Base-by-base conservation (phyloP, 1,140 invertebrate genomes). In the Conus ventricosus region DNA sequence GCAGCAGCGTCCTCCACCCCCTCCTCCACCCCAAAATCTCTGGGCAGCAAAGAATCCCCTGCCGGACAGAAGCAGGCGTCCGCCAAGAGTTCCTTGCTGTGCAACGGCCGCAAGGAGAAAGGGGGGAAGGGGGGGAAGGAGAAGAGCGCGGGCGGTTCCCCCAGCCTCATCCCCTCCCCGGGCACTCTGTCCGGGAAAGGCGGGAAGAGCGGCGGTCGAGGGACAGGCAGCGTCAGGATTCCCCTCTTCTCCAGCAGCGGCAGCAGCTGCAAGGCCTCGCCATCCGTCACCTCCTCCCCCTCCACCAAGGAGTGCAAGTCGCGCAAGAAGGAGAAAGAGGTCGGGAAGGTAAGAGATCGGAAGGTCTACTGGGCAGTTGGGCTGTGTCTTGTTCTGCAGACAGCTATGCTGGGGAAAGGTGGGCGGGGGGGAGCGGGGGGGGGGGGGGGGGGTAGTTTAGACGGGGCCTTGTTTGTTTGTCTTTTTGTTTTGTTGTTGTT, bases 261-360 rank as follows among this genome's bases (percentile, higher is more conserved):
- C 78, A 51, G 87, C 53, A 27, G 88, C 23, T 20, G 13, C 17
- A 20, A 13, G 13, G 11, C 67, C 6, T 71, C 90, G 54, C 89
- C 87, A 67, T 91, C 91, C 88, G 88, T 91, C 55, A 90, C 90
- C 55, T 39, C 39, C 39, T 39, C 39, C 39, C 39, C 39, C 39
- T 92, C 91, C 88, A 84, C 91, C 83, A 93, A 93, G 76, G 93
- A 93, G 17, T 92, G 90, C 78, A 84, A 89, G 84, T 27, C 87
- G 23, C 89, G 89, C 75, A 83, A 91, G 89, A 85, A 91, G 89
- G 75, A 89, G 81, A 83, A 88, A n/a, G 88, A 90, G 82, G 80
- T 86, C 17, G 55, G 39, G 5, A 89, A 90, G 71, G 80, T 81
- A 17, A 81, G 80, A 1, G 20, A 63, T 39, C 39, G 39, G 39